Evolutionary conservation across 2,888 invertebrate species (phyloP).

Genomic region (Cyaniris semiargus): DNA sequence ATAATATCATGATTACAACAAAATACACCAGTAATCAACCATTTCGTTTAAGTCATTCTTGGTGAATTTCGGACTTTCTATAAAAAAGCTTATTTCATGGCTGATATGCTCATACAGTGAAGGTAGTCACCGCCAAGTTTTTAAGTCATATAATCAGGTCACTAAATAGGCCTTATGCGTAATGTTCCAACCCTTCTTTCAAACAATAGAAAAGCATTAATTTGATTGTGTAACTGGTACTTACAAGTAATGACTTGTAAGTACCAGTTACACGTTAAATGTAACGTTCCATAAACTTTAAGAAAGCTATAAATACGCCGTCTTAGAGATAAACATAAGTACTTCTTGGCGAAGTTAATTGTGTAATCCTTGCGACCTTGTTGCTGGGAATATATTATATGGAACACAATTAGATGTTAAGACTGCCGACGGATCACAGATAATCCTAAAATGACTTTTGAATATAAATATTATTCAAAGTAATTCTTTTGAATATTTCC

Average conservation of each 20-base stretch:
- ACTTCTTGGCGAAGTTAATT: not conserved
- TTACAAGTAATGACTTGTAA: too few relatives aligned
- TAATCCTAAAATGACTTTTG: constrained; percentile 7
- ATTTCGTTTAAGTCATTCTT: too few relatives aligned
- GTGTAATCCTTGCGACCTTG: constrained; percentile 28
- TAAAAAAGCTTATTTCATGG: too few relatives aligned
- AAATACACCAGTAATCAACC: too few relatives aligned
- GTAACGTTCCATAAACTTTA: constrained; percentile 25
- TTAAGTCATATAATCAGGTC: not conserved
- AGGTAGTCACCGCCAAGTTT: too few relatives aligned
- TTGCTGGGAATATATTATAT: constrained; percentile 14
- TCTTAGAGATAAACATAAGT: constrained; percentile 23
- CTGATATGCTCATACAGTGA: too few relatives aligned
- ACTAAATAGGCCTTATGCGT: not conserved
- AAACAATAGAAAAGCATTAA: not conserved
- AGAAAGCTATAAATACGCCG: constrained; percentile 23
- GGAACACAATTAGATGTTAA: constrained; percentile 18
- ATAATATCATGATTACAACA: too few relatives aligned
- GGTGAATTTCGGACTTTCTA: too few relatives aligned
- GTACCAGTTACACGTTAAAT: too few relatives aligned
- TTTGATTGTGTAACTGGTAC: constrained; percentile 5
- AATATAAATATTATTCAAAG: not conserved
- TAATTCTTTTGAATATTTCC: too few relatives aligned
- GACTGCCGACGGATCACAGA: not conserved
- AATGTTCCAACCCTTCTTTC: not conserved